Evolutionary conservation across 2,797 vertebrate species (phyloP).

Genomic region (Avahi laniger): DNA sequence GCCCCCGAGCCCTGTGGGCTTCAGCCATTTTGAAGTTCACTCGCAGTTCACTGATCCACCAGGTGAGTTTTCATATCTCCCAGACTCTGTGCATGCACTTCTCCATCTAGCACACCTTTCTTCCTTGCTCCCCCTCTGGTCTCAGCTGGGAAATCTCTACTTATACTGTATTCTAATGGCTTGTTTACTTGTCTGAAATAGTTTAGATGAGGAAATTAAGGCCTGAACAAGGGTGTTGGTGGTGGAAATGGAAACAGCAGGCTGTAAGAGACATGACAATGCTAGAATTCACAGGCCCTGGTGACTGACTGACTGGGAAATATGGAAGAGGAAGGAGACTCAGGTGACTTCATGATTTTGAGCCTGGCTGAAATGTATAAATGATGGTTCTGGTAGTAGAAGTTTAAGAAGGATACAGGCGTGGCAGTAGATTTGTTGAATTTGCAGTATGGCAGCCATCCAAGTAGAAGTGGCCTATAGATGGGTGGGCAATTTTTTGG

Average conservation of each 20-base stretch:
- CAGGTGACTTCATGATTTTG: not conserved
- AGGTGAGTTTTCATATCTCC: not conserved
- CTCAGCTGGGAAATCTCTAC: not conserved
- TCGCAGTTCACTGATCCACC: not conserved
- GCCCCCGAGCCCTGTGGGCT: not conserved
- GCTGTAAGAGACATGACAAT: constrained; percentile 26
- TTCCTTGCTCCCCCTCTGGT: not conserved
- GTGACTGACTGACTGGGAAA: not conserved
- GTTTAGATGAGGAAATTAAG: constrained; percentile 53
- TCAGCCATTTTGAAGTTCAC: not conserved
- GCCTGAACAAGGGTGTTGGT: not conserved
- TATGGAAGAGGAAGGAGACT: constrained; percentile 9
- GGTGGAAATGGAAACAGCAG: constrained; percentile 15
- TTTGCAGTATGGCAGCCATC: not conserved
- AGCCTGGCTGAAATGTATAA: not conserved
- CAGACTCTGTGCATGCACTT: not conserved
- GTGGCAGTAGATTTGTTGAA: not conserved
- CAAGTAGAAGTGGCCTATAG: constrained; percentile 8
- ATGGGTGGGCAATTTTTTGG: not conserved
- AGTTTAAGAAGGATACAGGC: not conserved
- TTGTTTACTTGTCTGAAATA: constrained; percentile 40
- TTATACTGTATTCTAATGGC: not conserved
- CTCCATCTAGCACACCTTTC: not conserved
- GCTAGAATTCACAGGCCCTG: constrained; percentile 24
- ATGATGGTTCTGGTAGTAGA: not conserved